Base-by-base conservation (phyloP, 2,888 invertebrate species). In the Chirona hameri region DNA sequence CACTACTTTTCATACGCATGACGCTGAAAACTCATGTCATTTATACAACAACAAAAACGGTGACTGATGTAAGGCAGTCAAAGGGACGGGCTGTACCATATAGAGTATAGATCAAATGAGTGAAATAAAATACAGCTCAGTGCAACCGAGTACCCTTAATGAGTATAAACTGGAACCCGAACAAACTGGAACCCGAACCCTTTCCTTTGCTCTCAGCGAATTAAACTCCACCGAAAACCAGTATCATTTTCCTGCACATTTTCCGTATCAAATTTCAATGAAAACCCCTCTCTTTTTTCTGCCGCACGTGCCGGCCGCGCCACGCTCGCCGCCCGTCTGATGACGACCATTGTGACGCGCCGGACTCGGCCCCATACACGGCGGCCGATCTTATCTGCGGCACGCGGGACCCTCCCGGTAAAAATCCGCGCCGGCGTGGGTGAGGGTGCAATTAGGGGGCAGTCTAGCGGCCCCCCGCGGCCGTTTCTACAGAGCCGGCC, bases 361-460 rank as follows among this genome's bases (percentile, higher is more conserved):
- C 46, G 24, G 39, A 76, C 27, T 3, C 46, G 39, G 7, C 76
- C 0, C 76, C 21, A 46, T 46, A 76, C 10, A 15, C 76, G 4
- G 46, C 76, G 0, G 7, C 18, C 24, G 76, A 76, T 76, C 76
- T 27, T 76, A 76, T 76, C 76, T 18, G 39, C 24, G 39, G 39
- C 76, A 76, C 76, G 76, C 21, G 76, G 21, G 24, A 27, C 24
- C 9, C 39, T 24, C 39, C n/a, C 21, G 76, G 39, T 46, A 76
- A 76, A 76, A 76, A 76, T 24, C 24, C 24, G 10, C 9, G 24
- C 24, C 12, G 21, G 21, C 76, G 76, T 76, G 76, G 76, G 46
- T 31, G 46, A 18, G 76, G 46, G 46, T 76, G 76, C 76, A 76
- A 76, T 76, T 76, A 76, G 76, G 76, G 76, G 21, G 24, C 39